Conservation (phyloP, 2,888 invertebrate species). For the Xanthorhoe spadicearia region DNA sequence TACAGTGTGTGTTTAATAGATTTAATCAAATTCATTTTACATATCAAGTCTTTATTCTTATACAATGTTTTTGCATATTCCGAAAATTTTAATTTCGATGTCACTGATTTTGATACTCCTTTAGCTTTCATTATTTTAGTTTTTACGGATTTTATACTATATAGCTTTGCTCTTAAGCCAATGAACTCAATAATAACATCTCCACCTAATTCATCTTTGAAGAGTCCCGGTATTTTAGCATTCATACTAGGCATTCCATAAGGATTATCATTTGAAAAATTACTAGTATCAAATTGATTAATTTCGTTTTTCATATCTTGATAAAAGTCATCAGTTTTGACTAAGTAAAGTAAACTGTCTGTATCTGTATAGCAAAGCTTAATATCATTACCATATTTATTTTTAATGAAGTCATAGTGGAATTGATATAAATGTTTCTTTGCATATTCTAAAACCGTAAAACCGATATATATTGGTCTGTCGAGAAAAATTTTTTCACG, state of each 20-base stretch:
- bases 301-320: constrained; percentile 6
- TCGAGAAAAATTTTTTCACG: constrained; percentile 21
- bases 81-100: not conserved
- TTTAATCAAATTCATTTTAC: constrained; percentile 19
- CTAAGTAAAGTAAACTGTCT: constrained; percentile 15
- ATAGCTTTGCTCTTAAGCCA: constrained; percentile 22
- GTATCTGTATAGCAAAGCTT: constrained; percentile 21
- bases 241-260: constrained; percentile 13
- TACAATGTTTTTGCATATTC: constrained; percentile 2
- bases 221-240: constrained; percentile 17
- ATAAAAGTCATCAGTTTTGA: constrained; percentile 14
- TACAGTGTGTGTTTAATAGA: constrained; percentile 16
- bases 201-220: constrained; percentile 25
- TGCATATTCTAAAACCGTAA: constrained; percentile 25
- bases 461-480: constrained; percentile 35
- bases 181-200: constrained; percentile 15
- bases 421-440: constrained; percentile 25
- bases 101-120: constrained; percentile 10
- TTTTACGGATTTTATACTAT: constrained; percentile 7
- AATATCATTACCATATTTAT: not conserved
- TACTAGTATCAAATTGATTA: constrained; percentile 9
- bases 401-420: constrained; percentile 11
- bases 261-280: not conserved
- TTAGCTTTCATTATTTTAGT: constrained; percentile 12
- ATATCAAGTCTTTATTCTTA: not conserved